Conservation (phyloP, 2,113 vertebrate genomes). For the Mastomys coucha region DNA sequence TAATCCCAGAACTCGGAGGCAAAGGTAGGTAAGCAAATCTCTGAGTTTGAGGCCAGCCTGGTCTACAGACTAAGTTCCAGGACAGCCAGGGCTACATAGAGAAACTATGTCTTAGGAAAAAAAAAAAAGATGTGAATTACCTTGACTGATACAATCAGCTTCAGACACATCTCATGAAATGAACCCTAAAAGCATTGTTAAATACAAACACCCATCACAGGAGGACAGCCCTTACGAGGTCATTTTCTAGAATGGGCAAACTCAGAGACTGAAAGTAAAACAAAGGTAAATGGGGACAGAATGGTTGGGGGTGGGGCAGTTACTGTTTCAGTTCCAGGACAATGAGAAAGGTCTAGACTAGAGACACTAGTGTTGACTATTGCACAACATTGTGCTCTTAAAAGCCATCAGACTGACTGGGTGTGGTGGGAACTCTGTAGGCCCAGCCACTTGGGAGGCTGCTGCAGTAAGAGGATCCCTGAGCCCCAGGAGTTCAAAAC, state of each 20-base stretch:
- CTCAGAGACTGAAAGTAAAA: background rate
- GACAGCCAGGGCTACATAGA: too few relatives aligned
- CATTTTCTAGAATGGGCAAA: too few relatives aligned
- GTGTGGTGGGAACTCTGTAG: background rate
- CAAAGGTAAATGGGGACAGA: too few relatives aligned
- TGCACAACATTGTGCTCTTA: background rate
- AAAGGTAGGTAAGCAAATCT: too few relatives aligned
- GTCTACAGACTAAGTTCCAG: too few relatives aligned
- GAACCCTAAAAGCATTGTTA: background rate
- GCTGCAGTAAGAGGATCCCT: background rate
- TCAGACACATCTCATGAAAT: background rate
- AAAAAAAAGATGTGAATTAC: background rate
- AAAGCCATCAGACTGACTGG: background rate
- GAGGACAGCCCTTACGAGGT: background rate
- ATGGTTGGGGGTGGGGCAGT: too few relatives aligned
- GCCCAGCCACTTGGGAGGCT: background rate
- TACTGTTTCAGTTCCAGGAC: too few relatives aligned
- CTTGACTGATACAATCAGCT: background rate
- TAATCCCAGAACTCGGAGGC: background rate
- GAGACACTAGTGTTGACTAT: background rate
- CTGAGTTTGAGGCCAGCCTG: too few relatives aligned
- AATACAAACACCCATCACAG: background rate
- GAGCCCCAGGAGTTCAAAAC: background rate
- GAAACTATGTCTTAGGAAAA: too few relatives aligned
- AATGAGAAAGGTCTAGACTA: background rate